Base-by-base conservation (phyloP, 1,140 invertebrate genomes). In the Cotesia vestalis region DNA sequence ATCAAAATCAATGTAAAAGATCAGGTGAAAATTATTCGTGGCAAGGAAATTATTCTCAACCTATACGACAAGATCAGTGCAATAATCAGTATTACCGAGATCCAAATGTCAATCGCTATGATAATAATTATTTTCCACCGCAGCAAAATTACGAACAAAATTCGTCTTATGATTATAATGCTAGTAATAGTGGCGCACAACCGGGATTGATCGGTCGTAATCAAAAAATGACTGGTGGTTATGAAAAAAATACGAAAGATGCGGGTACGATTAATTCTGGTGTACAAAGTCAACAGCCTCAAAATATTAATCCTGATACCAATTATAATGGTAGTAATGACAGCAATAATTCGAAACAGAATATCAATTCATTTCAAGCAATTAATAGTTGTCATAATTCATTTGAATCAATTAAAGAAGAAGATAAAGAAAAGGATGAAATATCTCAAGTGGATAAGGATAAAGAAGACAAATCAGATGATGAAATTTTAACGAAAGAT, bases 391-490 rank as follows among this genome's bases (percentile, higher is more conserved):
- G 76, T 52, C 51, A 75, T 12, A 87, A 81, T 75, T 84, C 87
- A 51, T 72, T 20, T 57, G 81, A 83, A 34, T 59, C 74, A 36
- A 71, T 52, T 0, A 84, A 82, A 55, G 83, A 84, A 34, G 82
- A 81, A 4, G 78, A 79, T 9, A 78, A 77, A 17, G 83, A 86
- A 4, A 82, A 83, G 78, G 88, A 79, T 77, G 88, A 79, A 78
- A 78, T 34, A 75, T 9, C 17, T 8, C 78, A 77, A 80, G 88
- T 90, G 80, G 88, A 90, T 62, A 89, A 90, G 71, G 90, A 91
- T 64, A 90, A 90, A 60, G 88, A 88, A 35, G 81, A 85, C 4
- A 88, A 87, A 68, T 84, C 83, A 0, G 84, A 85, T 14, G 84
- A 86, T 12, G 87, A 88, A 66, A 74, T 80, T 17, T 69, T 81